phyloP scores from a whole-genome alignment of 2,113 vertebrate genomes.

The Sceloporus tristichus region DNA sequence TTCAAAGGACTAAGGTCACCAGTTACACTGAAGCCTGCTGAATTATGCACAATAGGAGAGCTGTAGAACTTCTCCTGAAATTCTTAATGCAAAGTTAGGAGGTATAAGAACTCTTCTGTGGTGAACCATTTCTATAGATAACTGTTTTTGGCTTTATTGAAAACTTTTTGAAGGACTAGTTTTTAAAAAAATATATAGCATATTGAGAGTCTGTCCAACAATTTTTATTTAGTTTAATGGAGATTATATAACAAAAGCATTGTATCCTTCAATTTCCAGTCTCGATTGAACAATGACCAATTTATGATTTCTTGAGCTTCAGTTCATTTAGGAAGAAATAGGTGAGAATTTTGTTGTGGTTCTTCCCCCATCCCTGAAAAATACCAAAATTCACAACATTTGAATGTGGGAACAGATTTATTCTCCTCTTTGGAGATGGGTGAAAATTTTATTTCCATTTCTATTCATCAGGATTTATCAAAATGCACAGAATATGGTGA shows the following conservation, averaged over 20 bases:
- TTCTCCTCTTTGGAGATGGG: too few species aligned
- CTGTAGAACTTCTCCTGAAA: slow-evolving; percentile 1
- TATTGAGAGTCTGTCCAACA: not conserved
- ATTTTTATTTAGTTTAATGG: not conserved
- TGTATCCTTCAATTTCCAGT: not conserved
- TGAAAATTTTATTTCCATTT: too few species aligned
- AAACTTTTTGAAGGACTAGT: slow-evolving; percentile 12
- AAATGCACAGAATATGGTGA: too few species aligned
- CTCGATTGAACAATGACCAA: not conserved
- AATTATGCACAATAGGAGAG: slow-evolving; percentile 23
- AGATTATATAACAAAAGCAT: too few species aligned
- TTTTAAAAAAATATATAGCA: not conserved
- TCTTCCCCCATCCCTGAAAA: too few species aligned
- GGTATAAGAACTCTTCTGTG: not conserved
- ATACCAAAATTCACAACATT: too few species aligned
- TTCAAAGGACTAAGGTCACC: slow-evolving; percentile 30
- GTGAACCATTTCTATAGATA: not conserved
- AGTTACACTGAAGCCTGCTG: not conserved
- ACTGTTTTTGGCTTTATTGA: not conserved
- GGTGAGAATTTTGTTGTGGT: too few species aligned
- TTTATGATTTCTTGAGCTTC: too few species aligned
- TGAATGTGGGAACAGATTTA: too few species aligned
- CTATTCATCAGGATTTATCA: too few species aligned
- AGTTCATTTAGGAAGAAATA: too few species aligned
- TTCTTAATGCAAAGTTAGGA: not conserved